A percentile compares a stretch with the other conserved stretches of the same genome.
These are phyloP conservation scores for Heterodera schachtii DNA, from an alignment of 1,140 invertebrate genomes.

Conservation along the genomic window DNA sequence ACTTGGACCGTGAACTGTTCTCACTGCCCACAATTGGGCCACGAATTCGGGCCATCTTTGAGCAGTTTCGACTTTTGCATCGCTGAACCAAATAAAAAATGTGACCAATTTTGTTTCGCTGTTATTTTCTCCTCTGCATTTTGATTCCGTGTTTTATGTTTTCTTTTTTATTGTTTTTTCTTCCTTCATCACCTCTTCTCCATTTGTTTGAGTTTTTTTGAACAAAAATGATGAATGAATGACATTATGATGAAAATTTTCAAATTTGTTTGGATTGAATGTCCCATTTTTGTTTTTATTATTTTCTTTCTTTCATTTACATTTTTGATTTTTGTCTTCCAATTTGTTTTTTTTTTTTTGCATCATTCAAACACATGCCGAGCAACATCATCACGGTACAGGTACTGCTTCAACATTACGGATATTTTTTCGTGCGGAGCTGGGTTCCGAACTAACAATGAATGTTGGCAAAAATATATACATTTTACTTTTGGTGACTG, in stretches of 20 bases:
- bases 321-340: conserved; percentile 4
- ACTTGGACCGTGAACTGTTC: conserved; percentile 92
- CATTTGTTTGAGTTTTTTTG: too few relatives aligned
- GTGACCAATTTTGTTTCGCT: too few relatives aligned
- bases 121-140: too few relatives aligned
- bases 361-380: conserved; percentile 16
- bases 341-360: background rate
- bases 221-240: too few relatives aligned
- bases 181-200: too few relatives aligned
- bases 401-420: background rate
- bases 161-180: too few relatives aligned
- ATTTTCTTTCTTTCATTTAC: background rate
- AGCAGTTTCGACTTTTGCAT: conserved; percentile 84
- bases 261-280: background rate
- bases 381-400: conserved; percentile 43
- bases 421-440: too few relatives aligned
- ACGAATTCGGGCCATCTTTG: conserved; percentile 93
- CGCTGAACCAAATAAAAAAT: conserved; percentile 10
- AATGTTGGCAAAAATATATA: too few relatives aligned
- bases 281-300: conserved; percentile 3
- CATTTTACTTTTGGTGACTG: too few relatives aligned
- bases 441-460: too few relatives aligned
- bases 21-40: conserved; percentile 87
- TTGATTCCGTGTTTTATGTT: too few relatives aligned
- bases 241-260: background rate